Percentiles rank a stretch among this genome's conserved stretches.
Conservation (phyloP, 2,888 invertebrate genomes). For the Zaprionus lineosus region DNA sequence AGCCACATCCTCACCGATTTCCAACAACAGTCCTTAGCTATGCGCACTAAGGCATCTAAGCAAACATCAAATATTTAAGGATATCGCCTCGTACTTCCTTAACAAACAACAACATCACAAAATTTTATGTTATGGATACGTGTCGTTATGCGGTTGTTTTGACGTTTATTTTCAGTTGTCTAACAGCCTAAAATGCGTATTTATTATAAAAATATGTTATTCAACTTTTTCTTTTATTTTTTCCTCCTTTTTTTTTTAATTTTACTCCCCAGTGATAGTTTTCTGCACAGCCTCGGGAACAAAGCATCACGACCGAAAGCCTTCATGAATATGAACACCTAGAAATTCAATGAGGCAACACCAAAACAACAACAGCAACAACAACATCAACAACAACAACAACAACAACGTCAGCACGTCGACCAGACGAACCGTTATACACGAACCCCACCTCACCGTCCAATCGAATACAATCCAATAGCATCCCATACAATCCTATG, state of each 20-base stretch:
- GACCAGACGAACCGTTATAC: too few species aligned
- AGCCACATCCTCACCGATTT: constrained; percentile 81
- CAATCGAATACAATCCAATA: constrained; percentile 1
- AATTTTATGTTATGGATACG: constrained; percentile 53
- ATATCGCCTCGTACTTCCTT: constrained; percentile 16
- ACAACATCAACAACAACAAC: constrained; percentile 11
- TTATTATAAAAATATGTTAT: too few species aligned
- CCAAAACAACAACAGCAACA: constrained; percentile 23
- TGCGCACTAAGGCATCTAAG: constrained; percentile 23
- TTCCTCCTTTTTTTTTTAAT: background rate
- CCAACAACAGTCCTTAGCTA: constrained; percentile 64
- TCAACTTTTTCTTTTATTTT: constrained; percentile 29
- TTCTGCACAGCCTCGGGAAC: constrained; percentile 38
- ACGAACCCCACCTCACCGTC: constrained; percentile 1
- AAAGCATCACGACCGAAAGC: constrained; percentile 28
- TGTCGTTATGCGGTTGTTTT: constrained; percentile 23
- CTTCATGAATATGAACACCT: constrained; percentile 61
- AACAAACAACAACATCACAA: constrained; percentile 41
- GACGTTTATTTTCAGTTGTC: too few species aligned
- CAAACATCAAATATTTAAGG: constrained; percentile 25
- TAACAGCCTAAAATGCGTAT: background rate
- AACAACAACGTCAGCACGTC: too few species aligned
- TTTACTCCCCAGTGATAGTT: constrained; percentile 20
- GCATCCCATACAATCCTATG: background rate
- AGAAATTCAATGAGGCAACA: constrained; percentile 76